Conservation (phyloP, 1,140 invertebrate genomes). For the Cepaea nemoralis region DNA sequence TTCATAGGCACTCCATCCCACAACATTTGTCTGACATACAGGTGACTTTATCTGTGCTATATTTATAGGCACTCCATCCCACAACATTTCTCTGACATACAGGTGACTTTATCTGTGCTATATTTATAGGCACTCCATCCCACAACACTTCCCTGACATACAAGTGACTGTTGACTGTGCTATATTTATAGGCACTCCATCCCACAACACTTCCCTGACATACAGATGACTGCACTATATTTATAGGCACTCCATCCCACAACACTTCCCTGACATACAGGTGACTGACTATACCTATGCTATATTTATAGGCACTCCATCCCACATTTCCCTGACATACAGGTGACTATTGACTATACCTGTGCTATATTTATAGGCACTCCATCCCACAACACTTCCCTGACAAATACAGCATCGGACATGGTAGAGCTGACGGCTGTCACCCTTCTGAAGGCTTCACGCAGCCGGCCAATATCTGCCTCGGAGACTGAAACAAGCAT, state of each 20-base stretch:
- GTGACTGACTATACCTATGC: no score
- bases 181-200: constrained; percentile 83
- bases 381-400: constrained; percentile 86
- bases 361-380: constrained; percentile 84
- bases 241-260: constrained; percentile 83
- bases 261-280: constrained; percentile 86
- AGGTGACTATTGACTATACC: constrained; percentile 72
- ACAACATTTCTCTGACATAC: no score
- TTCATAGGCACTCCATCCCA: no score
- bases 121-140: no score
- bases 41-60: no score
- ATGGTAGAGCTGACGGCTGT: constrained; percentile 81
- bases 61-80: no score
- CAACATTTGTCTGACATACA: no score
- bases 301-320: no score
- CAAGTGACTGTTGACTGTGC: no score
- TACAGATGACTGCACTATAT: constrained; percentile 86
- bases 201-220: constrained; percentile 85
- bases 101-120: no score
- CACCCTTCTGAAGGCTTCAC: constrained; percentile 87
- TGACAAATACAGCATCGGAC: constrained; percentile 81
- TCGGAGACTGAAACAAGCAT: constrained; percentile 81
- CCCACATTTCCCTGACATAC: no score
- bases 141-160: no score
- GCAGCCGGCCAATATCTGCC: constrained; percentile 82